These are phyloP conservation scores for Sylvilagus bachmani DNA, from an alignment of 2,113 vertebrate species.

Conservation along the genomic window DNA sequence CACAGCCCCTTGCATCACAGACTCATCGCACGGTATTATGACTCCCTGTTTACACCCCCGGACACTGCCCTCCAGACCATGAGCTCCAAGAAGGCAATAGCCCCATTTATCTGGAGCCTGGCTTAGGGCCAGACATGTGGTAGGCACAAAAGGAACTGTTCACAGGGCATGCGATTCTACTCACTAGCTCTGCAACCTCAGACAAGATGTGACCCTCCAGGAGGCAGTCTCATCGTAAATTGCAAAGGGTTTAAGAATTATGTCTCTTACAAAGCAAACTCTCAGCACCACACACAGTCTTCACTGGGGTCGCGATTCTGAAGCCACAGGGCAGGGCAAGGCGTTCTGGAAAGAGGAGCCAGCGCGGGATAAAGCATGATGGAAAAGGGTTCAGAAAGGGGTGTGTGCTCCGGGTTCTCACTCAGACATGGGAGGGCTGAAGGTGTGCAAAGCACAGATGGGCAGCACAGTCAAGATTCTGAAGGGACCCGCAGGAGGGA, in stretches of 20 bases:
- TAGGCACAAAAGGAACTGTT: neutral
- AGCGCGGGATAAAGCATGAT: neutral
- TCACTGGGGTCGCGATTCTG: neutral
- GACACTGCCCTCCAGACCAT: neutral
- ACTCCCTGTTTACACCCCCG: neutral
- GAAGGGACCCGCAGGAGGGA: neutral
- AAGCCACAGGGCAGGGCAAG: neutral
- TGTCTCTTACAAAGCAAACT: slow-evolving; percentile 3
- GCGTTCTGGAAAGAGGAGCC: slow-evolving; percentile 18
- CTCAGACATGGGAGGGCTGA: neutral
- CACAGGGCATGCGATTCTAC: neutral
- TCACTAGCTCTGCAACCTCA: neutral
- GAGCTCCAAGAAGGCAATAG: neutral
- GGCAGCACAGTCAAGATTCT: neutral
- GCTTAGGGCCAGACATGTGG: neutral
- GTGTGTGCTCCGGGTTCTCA: neutral
- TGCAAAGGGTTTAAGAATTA: slow-evolving; percentile 7
- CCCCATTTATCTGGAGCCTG: neutral
- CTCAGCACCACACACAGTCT: slow-evolving; percentile 26
- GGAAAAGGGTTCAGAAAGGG: neutral
- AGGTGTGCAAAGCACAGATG: neutral
- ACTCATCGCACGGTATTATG: neutral
- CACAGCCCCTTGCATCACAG: neutral
- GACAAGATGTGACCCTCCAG: neutral
- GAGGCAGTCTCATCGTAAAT: neutral